These are phyloP conservation scores for Callipepla californica DNA, from an alignment of 2,113 vertebrate genomes.

Conservation along the genomic window DNA sequence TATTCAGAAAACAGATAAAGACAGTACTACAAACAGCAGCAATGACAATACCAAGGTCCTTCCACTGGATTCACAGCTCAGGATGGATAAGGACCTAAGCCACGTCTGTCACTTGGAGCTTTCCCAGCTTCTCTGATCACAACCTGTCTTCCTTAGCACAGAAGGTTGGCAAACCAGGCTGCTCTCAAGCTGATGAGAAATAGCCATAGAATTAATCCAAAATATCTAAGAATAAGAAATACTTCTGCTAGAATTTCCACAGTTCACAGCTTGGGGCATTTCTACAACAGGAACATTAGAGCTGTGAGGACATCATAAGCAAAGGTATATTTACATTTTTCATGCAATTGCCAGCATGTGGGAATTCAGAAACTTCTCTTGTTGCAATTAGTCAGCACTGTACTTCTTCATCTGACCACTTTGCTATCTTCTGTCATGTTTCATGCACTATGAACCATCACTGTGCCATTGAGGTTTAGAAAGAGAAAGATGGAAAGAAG, in stretches of 20 bases:
- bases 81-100: not conserved
- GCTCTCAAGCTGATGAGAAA: not conserved
- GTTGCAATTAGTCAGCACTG: not conserved
- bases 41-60: not conserved
- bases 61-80: not conserved
- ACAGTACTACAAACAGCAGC: not conserved
- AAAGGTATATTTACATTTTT: not conserved
- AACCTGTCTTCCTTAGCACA: not conserved
- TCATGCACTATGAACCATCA: fast-evolving
- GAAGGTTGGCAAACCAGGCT: not conserved
- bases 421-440: not conserved
- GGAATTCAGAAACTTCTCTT: not conserved
- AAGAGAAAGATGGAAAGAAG: not conserved
- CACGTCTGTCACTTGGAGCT: not conserved
- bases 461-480: not conserved
- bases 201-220: not conserved
- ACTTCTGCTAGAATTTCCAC: not conserved
- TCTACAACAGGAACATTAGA: not conserved
- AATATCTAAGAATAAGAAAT: not conserved
- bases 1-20: not conserved
- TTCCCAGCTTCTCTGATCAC: not conserved
- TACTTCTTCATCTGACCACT: not conserved
- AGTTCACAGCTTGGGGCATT: not conserved
- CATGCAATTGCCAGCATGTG: not conserved
- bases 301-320: not conserved